Conservation (phyloP, 2,113 vertebrate genomes). For the Gila orcuttii region DNA sequence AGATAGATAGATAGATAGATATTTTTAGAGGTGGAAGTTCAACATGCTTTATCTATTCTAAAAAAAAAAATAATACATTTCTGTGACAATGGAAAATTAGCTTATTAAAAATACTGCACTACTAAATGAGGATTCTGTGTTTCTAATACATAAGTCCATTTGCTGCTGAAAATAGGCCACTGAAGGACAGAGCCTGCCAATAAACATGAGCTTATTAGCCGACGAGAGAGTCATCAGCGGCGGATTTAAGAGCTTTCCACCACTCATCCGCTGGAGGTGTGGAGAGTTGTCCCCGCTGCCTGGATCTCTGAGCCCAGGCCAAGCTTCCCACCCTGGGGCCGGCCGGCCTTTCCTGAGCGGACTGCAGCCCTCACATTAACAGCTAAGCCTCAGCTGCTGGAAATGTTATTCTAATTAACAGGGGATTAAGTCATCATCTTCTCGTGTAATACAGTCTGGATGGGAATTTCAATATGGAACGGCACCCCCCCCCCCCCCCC, state of each 20-base stretch:
- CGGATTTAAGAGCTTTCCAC: slow-evolving; percentile 77
- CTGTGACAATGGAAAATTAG: slow-evolving; percentile 32
- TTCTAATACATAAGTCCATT: slow-evolving; percentile 49
- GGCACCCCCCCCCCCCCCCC: not conserved
- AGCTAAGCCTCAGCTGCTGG: slow-evolving; percentile 73
- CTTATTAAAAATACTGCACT: slow-evolving; percentile 30
- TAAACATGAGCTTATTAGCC: slow-evolving; percentile 71
- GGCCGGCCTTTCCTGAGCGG: slow-evolving; percentile 60
- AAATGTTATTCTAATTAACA: slow-evolving; percentile 83
- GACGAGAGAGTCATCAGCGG: slow-evolving; percentile 77
- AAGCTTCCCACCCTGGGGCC: slow-evolving; percentile 49
- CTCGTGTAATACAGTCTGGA: slow-evolving; percentile 78
- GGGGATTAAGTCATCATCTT: slow-evolving; percentile 83
- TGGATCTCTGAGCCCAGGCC: slow-evolving; percentile 53
- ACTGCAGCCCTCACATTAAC: slow-evolving; percentile 62
- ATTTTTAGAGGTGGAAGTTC: not conserved
- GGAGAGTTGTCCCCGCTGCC: slow-evolving; percentile 42
- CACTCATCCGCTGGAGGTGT: slow-evolving; percentile 66
- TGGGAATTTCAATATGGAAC: slow-evolving; percentile 78
- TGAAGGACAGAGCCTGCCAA: slow-evolving; percentile 70
- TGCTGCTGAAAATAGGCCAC: slow-evolving; percentile 40
- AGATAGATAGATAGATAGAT: no score
- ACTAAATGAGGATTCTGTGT: slow-evolving; percentile 40
- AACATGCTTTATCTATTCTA: not conserved
- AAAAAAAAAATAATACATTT: not conserved